A percentile compares a stretch with the other conserved stretches of the same genome.
phyloP scores from a whole-genome alignment of 2,797 vertebrate genomes.

The Typhlichthys subterraneus region DNA sequence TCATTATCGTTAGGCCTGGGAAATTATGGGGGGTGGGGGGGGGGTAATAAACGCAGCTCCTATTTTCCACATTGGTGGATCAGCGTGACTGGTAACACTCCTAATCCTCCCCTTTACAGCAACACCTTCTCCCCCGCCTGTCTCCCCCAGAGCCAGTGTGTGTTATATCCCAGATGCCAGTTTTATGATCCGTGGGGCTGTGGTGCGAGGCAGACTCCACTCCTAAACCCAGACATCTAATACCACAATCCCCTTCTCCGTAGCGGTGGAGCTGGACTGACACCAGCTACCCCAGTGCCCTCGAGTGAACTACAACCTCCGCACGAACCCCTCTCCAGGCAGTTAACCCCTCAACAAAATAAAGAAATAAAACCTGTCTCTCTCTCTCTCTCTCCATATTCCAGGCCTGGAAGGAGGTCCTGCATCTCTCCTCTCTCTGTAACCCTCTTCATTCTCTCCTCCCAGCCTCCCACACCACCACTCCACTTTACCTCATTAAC shows the following conservation, averaged over 20 bases:
- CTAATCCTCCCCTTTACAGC: constrained; percentile 30
- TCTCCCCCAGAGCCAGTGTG: constrained; percentile 21
- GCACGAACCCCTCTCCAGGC: constrained; percentile 13
- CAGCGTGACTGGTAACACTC: constrained; percentile 24
- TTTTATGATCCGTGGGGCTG: constrained; percentile 36
- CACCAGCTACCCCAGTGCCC: constrained; percentile 29
- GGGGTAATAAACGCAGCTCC: constrained; percentile 12
- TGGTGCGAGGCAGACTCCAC: constrained; percentile 6
- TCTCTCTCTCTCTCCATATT: constrained; percentile 24
- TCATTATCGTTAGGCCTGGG: constrained; percentile 34
- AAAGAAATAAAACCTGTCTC: constrained; percentile 12
- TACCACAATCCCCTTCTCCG: neutral
- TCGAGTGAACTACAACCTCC: constrained; percentile 30
- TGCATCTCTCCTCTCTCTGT: neutral
- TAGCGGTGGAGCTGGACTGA: neutral
- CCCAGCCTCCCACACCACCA: constrained; percentile 25
- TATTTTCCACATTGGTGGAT: constrained; percentile 54
- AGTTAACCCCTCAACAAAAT: neutral
- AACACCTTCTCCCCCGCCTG: constrained; percentile 8
- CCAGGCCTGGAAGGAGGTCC: neutral
- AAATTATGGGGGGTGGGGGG: constrained; percentile 10
- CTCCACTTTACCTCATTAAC: neutral
- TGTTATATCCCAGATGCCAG: constrained; percentile 14
- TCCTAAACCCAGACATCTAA: neutral
- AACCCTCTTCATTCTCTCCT: neutral